Percentiles rank a stretch among this genome's conserved stretches.
These are phyloP conservation scores for Scolanthus callimorphus DNA, from an alignment of 92 coral and sea anemone species.

Conservation along the genomic window DNA sequence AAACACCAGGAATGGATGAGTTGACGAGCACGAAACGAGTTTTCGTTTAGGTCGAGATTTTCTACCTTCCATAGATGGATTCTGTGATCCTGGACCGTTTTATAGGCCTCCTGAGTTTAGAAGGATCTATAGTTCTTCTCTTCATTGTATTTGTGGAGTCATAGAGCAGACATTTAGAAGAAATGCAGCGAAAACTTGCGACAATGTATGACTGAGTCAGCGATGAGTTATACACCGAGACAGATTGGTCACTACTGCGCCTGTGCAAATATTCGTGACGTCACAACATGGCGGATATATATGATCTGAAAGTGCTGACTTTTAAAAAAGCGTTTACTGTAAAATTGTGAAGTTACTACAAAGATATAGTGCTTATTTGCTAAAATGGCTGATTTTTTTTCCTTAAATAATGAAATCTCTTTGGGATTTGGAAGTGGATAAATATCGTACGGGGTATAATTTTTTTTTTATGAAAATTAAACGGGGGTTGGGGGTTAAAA, in stretches of 20 bases:
- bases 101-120: slow-evolving; percentile 92
- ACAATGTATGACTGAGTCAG: slow-evolving; percentile 8
- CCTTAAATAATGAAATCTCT: too few relatives aligned
- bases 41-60: slow-evolving; percentile 1
- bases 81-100: slow-evolving; percentile 99
- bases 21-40: neutral
- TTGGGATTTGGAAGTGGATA: too few relatives aligned
- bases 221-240: slow-evolving; percentile 24
- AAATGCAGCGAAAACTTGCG: slow-evolving; percentile 4
- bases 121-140: slow-evolving; percentile 97
- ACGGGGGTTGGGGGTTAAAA: too few relatives aligned
- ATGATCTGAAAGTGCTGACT: too few relatives aligned
- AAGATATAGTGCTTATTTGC: too few relatives aligned
- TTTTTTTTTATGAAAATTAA: too few relatives aligned
- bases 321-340: too few relatives aligned
- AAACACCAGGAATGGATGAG: too few relatives aligned
- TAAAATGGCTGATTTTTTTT: too few relatives aligned
- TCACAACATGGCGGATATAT: slow-evolving; percentile 47
- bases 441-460: too few relatives aligned
- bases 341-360: too few relatives aligned
- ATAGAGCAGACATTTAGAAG: slow-evolving; percentile 29
- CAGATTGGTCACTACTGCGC: slow-evolving; percentile 14
- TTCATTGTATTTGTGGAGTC: slow-evolving; percentile 68
- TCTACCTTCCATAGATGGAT: slow-evolving; percentile 99
- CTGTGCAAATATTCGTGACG: slow-evolving; percentile 23